Conservation (phyloP, 2,797 vertebrate genomes). For the Sardinella longiceps region DNA sequence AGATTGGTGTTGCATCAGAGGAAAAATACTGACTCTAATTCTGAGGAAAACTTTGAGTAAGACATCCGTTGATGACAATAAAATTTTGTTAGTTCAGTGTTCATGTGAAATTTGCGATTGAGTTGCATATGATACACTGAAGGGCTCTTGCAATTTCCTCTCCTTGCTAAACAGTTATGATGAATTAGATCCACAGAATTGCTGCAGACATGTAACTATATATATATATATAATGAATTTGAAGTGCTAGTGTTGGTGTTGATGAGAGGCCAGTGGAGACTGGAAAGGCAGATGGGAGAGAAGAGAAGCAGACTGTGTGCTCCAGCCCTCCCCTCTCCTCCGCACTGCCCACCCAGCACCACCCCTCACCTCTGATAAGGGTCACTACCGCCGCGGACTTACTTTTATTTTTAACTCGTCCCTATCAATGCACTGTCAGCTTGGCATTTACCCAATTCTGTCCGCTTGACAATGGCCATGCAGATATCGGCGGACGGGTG, state of each 20-base stretch:
- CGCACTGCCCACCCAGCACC: neutral
- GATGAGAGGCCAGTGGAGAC: neutral
- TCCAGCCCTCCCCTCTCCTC: neutral
- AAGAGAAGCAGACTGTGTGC: neutral
- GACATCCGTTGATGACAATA: no score
- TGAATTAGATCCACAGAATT: neutral
- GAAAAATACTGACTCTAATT: no score
- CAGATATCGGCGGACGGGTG: constrained; percentile 34
- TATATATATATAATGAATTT: no score
- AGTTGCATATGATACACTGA: no score
- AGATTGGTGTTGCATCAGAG: no score
- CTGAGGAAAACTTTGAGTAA: no score
- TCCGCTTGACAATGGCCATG: constrained; percentile 33
- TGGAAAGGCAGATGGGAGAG: neutral
- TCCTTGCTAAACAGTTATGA: neutral
- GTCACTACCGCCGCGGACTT: neutral
- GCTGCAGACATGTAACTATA: no score
- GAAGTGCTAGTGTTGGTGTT: neutral
- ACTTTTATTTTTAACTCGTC: constrained; percentile 35
- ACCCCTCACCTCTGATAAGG: constrained; percentile 25
- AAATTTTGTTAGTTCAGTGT: no score
- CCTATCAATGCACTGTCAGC: constrained; percentile 44
- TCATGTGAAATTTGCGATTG: no score
- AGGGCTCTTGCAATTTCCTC: neutral
- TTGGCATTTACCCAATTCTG: constrained; percentile 42